Conservation (phyloP, 2,888 invertebrate genomes). For the Chydorus sphaericus region DNA sequence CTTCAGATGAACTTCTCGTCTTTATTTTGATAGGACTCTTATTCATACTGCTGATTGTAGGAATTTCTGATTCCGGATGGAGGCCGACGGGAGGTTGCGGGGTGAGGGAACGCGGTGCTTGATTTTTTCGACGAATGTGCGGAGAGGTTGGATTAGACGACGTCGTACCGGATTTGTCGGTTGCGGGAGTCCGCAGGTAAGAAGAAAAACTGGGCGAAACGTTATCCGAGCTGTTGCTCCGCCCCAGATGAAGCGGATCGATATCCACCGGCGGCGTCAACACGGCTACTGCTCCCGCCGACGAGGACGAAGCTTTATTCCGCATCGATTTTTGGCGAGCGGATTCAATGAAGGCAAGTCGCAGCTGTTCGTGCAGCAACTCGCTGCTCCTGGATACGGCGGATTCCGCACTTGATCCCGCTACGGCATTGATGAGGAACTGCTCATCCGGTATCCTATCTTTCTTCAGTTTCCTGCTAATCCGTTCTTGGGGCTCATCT, state of each 20-base stretch:
- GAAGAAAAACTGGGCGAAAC: conserved; percentile 59
- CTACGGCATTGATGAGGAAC: conserved; percentile 51
- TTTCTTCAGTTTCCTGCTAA: conserved; percentile 59
- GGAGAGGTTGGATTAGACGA: background rate
- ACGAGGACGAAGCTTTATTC: conserved; percentile 31
- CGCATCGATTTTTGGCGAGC: conserved; percentile 36
- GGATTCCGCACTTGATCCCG: conserved; percentile 30
- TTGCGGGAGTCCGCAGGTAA: background rate
- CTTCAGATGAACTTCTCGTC: background rate
- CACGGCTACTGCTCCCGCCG: conserved; percentile 27
- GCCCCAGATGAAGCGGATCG: conserved; percentile 5
- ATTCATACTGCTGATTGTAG: background rate
- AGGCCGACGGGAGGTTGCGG: background rate
- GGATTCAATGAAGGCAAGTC: conserved; percentile 47
- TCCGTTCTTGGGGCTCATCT: too few species aligned
- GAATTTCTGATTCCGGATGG: background rate
- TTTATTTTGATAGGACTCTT: background rate
- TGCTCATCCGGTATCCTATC: conserved; percentile 63
- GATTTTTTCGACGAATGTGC: background rate
- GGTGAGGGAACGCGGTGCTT: background rate
- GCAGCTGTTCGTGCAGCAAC: conserved; percentile 47
- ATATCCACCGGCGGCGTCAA: conserved; percentile 2
- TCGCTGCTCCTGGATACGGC: too few species aligned
- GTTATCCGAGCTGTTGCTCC: conserved; percentile 34
- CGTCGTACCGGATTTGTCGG: background rate